Evolutionary conservation across 2,888 invertebrate genomes (phyloP).

Genomic region (Sepioteuthis lessoniana): DNA sequence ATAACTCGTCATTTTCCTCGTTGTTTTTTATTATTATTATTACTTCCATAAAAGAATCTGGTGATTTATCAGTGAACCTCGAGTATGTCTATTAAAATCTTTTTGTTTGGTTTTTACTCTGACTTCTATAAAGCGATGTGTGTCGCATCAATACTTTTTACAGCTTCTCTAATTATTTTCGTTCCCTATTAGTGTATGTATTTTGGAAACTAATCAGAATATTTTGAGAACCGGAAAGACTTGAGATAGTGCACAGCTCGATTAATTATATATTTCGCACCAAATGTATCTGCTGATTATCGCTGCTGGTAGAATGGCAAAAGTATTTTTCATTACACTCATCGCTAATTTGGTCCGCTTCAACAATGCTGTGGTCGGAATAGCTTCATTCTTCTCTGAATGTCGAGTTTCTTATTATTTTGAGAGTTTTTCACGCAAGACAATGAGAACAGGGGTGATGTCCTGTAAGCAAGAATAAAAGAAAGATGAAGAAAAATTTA

Average conservation of each 20-base stretch:
- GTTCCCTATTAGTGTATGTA: neutral
- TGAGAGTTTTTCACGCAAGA: too few relatives aligned
- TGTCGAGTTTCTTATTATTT: too few relatives aligned
- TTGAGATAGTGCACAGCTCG: neutral
- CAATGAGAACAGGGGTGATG: neutral
- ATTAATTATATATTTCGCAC: conserved; percentile 33
- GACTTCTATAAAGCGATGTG: too few relatives aligned
- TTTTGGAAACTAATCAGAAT: neutral
- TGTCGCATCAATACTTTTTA: neutral
- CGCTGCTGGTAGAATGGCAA: neutral
- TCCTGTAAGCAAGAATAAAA: too few relatives aligned
- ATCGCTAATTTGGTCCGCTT: neutral
- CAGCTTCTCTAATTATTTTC: neutral
- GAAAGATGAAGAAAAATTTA: too few relatives aligned
- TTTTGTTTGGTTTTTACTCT: too few relatives aligned
- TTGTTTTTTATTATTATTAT: too few relatives aligned
- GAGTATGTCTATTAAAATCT: too few relatives aligned
- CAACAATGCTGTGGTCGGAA: neutral
- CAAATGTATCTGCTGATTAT: neutral
- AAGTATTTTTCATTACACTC: neutral
- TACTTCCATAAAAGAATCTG: too few relatives aligned
- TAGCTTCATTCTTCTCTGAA: neutral
- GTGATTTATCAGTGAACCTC: too few relatives aligned
- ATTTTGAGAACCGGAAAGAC: neutral
- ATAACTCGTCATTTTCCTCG: too few relatives aligned